Percentiles rank a stretch among this genome's conserved stretches.
These are phyloP conservation scores for Bothrops jararaca DNA, from an alignment of 2,113 vertebrate species.

Conservation along the genomic window DNA sequence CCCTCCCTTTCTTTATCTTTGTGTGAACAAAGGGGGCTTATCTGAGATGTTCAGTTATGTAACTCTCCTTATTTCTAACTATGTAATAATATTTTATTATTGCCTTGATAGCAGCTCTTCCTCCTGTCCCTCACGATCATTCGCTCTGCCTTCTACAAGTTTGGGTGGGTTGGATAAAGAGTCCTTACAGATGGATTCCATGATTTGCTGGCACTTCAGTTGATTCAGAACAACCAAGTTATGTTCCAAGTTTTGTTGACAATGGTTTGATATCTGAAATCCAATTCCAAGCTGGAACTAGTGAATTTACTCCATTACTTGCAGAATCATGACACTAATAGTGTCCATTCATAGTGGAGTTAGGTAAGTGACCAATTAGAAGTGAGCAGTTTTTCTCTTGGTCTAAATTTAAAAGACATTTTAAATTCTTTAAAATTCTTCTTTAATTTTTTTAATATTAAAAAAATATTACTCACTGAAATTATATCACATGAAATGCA, in stretches of 20 bases:
- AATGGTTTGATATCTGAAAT: not conserved
- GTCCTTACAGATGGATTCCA: not conserved
- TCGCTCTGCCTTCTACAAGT: not conserved
- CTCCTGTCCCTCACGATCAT: not conserved
- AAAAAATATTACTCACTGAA: not conserved
- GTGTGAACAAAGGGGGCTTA: not conserved
- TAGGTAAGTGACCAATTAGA: not conserved
- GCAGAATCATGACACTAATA: not conserved
- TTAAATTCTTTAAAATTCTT: too few species aligned
- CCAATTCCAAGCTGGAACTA: not conserved
- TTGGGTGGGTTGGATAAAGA: not conserved
- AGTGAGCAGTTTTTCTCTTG: not conserved
- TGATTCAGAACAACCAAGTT: not conserved
- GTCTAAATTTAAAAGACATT: not conserved
- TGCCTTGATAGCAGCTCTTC: not conserved
- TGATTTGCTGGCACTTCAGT: not conserved
- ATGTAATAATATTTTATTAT: not conserved
- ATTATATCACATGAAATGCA: not conserved
- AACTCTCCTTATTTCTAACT: not conserved
- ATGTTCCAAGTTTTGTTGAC: not conserved
- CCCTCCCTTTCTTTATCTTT: not conserved
- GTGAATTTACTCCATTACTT: not conserved
- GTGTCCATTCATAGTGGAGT: not conserved
- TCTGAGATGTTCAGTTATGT: not conserved
- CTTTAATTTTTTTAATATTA: not conserved